These are phyloP conservation scores for Phaenicophaeus curvirostris DNA, from an alignment of 2,797 vertebrate genomes.

Conservation along the genomic window DNA sequence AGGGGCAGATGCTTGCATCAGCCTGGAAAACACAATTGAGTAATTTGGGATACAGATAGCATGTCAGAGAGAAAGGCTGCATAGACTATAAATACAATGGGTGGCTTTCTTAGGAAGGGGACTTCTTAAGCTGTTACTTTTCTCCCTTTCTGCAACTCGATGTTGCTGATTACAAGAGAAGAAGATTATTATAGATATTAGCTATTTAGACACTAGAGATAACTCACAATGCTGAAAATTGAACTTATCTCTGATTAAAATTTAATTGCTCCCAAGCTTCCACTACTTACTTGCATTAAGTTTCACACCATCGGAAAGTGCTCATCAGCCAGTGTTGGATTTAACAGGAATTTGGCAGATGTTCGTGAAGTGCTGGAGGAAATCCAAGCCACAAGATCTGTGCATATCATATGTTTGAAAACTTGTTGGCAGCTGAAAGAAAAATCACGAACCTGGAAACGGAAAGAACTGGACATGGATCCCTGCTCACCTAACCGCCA, in stretches of 20 bases:
- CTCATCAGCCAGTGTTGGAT: slow-evolving; percentile 49
- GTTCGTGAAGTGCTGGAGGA: slow-evolving; percentile 59
- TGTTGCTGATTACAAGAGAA: neutral
- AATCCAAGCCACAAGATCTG: slow-evolving; percentile 53
- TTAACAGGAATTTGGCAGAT: slow-evolving; percentile 70
- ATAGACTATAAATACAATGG: neutral
- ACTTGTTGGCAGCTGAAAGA: slow-evolving; percentile 39
- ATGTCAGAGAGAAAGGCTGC: neutral
- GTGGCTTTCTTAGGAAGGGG: neutral
- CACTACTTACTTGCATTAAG: slow-evolving; percentile 60
- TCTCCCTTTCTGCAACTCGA: neutral
- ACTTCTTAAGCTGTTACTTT: neutral
- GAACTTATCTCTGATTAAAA: slow-evolving; percentile 65
- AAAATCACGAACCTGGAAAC: slow-evolving; percentile 44
- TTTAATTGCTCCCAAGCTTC: slow-evolving; percentile 69
- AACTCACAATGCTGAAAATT: slow-evolving; percentile 38
- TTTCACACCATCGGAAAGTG: slow-evolving; percentile 56
- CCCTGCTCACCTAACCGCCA: neutral
- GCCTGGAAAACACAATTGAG: neutral
- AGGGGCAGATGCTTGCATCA: neutral
- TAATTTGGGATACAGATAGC: neutral
- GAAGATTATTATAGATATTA: slow-evolving; percentile 15
- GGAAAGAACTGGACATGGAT: neutral
- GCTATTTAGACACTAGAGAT: slow-evolving; percentile 43
- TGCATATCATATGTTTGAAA: slow-evolving; percentile 49